These are phyloP conservation scores for Mastomys coucha DNA, from an alignment of 2,113 vertebrate species.

Conservation along the genomic window DNA sequence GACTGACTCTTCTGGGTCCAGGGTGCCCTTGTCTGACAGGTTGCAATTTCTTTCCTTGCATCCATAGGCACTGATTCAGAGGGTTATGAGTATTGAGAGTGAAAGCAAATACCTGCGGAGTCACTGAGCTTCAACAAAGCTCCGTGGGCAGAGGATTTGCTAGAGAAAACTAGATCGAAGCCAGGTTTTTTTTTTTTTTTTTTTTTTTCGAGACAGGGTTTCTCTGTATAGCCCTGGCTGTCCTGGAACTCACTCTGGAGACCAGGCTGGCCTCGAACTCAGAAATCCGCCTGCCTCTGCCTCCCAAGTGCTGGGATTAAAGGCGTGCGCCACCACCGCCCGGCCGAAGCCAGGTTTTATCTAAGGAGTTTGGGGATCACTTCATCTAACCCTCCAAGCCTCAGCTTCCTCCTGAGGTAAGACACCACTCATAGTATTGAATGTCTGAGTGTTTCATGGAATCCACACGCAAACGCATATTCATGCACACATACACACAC, in stretches of 20 bases:
- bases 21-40: not conserved
- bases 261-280: too few species aligned
- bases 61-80: not conserved
- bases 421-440: not conserved
- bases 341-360: not conserved
- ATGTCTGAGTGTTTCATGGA: not conserved
- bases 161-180: slow-evolving; percentile 9
- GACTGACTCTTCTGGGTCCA: not conserved
- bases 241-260: too few species aligned
- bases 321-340: too few species aligned
- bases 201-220: too few species aligned
- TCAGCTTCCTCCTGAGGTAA: not conserved
- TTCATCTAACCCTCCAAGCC: not conserved
- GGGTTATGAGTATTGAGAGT: not conserved
- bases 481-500: not conserved
- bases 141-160: not conserved
- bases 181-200: too few species aligned
- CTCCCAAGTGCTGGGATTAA: too few species aligned
- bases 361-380: not conserved
- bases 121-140: not conserved
- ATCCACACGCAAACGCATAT: not conserved
- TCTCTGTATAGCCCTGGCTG: too few species aligned
- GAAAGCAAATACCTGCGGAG: not conserved
- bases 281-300: too few species aligned
- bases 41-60: not conserved